phyloP scores from a whole-genome alignment of 2,888 invertebrate genomes.

The Nomada ferruginata region DNA sequence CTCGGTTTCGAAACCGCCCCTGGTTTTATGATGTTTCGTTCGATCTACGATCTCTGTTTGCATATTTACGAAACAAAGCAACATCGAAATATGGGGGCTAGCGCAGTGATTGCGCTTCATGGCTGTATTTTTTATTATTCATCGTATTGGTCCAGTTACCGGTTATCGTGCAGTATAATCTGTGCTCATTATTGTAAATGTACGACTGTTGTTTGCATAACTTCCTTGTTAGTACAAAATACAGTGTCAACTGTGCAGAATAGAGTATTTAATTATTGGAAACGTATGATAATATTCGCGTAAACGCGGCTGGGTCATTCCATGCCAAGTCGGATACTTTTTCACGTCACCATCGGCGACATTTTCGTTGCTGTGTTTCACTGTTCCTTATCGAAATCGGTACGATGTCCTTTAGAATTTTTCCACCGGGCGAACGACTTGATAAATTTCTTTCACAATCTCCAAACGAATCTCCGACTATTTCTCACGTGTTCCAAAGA shows the following conservation, averaged over 20 bases:
- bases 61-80: conserved; percentile 52
- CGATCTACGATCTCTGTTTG: background rate
- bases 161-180: conserved; percentile 33
- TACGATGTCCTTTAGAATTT: background rate
- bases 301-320: no score
- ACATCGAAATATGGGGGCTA: conserved; percentile 15
- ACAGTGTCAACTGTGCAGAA: background rate
- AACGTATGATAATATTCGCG: background rate
- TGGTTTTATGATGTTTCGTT: conserved; percentile 13
- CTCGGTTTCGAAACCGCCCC: conserved; percentile 1
- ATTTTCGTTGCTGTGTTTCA: background rate
- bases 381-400: background rate
- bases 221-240: conserved; percentile 16
- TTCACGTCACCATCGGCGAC: no score
- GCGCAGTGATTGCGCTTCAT: conserved; percentile 25
- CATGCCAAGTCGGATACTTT: no score
- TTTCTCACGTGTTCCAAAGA: conserved; percentile 40
- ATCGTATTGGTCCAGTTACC: conserved; percentile 29
- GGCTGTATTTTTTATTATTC: conserved; percentile 37
- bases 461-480: conserved; percentile 12
- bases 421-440: conserved; percentile 5
- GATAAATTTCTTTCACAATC: conserved; percentile 31
- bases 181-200: conserved; percentile 28
- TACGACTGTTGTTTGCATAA: conserved; percentile 24
- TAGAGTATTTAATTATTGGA: conserved; percentile 19